Base-by-base conservation (phyloP, 2,888 invertebrate genomes). In the Cabera pusaria region DNA sequence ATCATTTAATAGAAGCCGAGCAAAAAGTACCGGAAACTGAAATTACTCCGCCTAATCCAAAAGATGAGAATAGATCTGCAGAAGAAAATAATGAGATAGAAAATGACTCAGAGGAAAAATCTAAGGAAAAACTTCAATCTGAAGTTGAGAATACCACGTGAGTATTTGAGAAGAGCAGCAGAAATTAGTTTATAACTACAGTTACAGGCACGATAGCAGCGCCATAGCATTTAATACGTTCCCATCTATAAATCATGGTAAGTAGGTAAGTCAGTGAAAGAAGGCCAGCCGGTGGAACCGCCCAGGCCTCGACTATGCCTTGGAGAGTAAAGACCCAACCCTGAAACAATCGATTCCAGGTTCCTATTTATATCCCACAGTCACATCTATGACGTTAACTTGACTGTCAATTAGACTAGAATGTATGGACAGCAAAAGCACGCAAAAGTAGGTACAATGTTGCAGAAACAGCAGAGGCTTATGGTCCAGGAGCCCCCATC, bases 1-100 rank as follows among this genome's bases (percentile, higher is more conserved):
- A 26, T 5, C 31, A 34, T 7, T 34, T 27, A 12, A 52, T 49
- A 29, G 34, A 41, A 37, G 19, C 26, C 11, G 38, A 37, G 11
- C 17, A 47, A 16, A 36, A 42, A 29, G 32, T 26, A 4, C 21
- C 10, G 10, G 31, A 36, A 12, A 21, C 6, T 3, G 35, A 31
- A 25, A 29, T 16, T 6, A 4, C 14, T 5, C 9, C 21, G 3
- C 6, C 2, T 32, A 20, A 49, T 21, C n/a, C 9, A 18, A 43
- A 39, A 7, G 29, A 44, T 20, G 37, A 39, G 32, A 22, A 19
- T 14, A 43, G 46, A 20, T 36, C 10, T 19, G 9, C 35, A 32
- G 22, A 25, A 4, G 28, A 21, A 5, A 17, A 33, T 10, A 39
- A 39, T 4, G 38, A 28, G 17, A 11, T 22, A 9, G 29, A 32